Base-by-base conservation (phyloP, 2,888 invertebrate genomes). In the Emmelina monodactyla region DNA sequence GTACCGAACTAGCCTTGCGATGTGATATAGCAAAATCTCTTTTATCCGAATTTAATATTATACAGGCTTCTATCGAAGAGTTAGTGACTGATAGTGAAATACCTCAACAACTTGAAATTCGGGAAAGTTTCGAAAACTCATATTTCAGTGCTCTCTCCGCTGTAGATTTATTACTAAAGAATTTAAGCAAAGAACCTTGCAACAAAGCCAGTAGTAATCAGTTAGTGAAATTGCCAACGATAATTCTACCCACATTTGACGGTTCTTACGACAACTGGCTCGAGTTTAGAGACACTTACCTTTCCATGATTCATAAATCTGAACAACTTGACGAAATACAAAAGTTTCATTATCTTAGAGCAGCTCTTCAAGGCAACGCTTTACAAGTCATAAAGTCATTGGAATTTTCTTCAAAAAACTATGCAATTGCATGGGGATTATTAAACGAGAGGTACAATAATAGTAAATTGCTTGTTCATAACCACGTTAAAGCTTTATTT, bases 321-420 rank as follows among this genome's bases (percentile, higher is more conserved):
- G 28, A 28, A 28, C 16, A 28, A 5, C 31, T 39, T 11, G 32
- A 32, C 6, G 22, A 38, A 22, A 37, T 40, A 16, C 35, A 40
- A 31, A 43, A 39, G 14, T 43, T 40, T 34, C 41, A 43, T 32
- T 43, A 43, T 16, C 29, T 43, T 12, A 32, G 37, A 7, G 37
- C 40, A 6, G 32, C 36, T 14, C 29, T 43, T 11, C 35, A 13
- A 9, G 43, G 43, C 2, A 37, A 28, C 29, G 40, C 43, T 12
- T 12, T 33, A 2, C 34, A 33, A 28, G 38, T 44, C 10, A 44
- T 44, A 10, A 40, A 37, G 19, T 37, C 44, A 3, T 28, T 44
- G 30, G 39, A 38, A 28, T 41, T 41, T 34, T 37, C 41, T 9
- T 34, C 40, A 13, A 19, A 35, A 11, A 41, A 43, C 12, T 43